These are phyloP conservation scores for Agrotis clavis DNA, from an alignment of 2,888 invertebrate genomes.

Conservation along the genomic window DNA sequence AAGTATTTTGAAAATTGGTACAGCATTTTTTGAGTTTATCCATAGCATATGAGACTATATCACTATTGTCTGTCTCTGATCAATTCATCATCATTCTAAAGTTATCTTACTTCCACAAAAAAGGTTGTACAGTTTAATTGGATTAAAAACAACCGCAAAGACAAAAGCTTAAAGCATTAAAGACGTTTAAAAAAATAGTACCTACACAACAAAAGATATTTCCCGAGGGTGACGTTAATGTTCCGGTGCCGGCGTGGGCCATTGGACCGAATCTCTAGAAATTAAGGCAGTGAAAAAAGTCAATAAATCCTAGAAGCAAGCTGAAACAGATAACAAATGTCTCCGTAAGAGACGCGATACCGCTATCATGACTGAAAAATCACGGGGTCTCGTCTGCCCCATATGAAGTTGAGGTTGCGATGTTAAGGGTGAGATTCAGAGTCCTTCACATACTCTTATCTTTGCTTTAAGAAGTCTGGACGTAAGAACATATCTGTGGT, in stretches of 20 bases:
- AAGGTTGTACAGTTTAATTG: slow-evolving; percentile 56
- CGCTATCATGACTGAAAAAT: slow-evolving; percentile 62
- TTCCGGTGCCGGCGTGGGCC: slow-evolving; percentile 87
- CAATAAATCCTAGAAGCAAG: slow-evolving; percentile 88
- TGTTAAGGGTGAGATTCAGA: no score
- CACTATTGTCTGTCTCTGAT: not conserved
- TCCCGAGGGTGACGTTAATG: slow-evolving; percentile 88
- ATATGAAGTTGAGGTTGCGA: slow-evolving; percentile 12
- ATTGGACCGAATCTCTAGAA: slow-evolving; percentile 90
- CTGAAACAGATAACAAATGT: slow-evolving; percentile 86
- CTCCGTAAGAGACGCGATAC: slow-evolving; percentile 70
- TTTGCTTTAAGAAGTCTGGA: no score
- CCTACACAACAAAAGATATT: slow-evolving; percentile 84
- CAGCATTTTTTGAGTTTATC: no score
- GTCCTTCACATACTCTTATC: no score
- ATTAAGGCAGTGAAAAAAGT: slow-evolving; percentile 89
- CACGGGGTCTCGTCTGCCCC: slow-evolving; percentile 60
- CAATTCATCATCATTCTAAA: not conserved
- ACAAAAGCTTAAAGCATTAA: slow-evolving; percentile 66
- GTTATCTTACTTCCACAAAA: slow-evolving; percentile 11
- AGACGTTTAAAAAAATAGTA: slow-evolving; percentile 85
- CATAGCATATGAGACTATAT: not conserved
- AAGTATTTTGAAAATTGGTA: no score
- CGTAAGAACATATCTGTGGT: no score
- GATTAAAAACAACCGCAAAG: slow-evolving; percentile 59